Percentiles rank a stretch among this genome's conserved stretches.
phyloP scores from a whole-genome alignment of 2,113 vertebrate species.

The Chlamydotis undulata region DNA sequence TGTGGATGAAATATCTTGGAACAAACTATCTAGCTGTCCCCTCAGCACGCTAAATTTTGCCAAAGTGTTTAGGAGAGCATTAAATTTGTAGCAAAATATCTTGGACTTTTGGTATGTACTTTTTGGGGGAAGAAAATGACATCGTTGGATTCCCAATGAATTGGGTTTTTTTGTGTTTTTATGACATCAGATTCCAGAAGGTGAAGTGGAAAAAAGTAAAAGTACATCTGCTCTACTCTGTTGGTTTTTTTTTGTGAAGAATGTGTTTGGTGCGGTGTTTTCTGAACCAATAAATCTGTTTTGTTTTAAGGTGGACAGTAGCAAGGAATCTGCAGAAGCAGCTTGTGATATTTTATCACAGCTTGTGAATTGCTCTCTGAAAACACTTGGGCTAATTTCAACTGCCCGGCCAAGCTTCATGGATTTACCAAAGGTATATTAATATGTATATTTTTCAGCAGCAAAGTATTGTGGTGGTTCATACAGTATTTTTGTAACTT shows the following conservation, averaged over 20 bases:
- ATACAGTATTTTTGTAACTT: not conserved
- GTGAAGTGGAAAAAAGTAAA: not conserved
- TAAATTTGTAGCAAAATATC: not conserved
- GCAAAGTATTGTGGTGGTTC: not conserved
- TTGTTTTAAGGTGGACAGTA: conserved; percentile 91
- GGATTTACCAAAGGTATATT: conserved; percentile 94
- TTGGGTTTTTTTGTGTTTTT: not conserved
- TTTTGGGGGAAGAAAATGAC: not conserved
- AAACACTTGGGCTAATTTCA: conserved; percentile 95
- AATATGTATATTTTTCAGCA: not conserved
- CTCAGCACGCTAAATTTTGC: not conserved
- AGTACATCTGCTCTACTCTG: not conserved
- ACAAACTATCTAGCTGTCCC: not conserved
- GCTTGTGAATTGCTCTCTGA: conserved; percentile 93
- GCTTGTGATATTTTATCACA: conserved; percentile 95
- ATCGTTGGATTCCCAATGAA: not conserved
- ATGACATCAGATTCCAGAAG: not conserved
- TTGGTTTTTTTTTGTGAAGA: not conserved
- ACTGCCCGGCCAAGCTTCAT: conserved; percentile 97
- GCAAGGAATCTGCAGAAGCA: conserved; percentile 94
- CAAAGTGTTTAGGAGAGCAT: not conserved
- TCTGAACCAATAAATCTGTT: not conserved
- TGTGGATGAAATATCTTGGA: not conserved
- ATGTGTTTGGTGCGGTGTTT: not conserved
- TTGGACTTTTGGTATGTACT: not conserved